phyloP scores from a whole-genome alignment of 2,888 invertebrate species.

The Priocnemis perturbator region DNA sequence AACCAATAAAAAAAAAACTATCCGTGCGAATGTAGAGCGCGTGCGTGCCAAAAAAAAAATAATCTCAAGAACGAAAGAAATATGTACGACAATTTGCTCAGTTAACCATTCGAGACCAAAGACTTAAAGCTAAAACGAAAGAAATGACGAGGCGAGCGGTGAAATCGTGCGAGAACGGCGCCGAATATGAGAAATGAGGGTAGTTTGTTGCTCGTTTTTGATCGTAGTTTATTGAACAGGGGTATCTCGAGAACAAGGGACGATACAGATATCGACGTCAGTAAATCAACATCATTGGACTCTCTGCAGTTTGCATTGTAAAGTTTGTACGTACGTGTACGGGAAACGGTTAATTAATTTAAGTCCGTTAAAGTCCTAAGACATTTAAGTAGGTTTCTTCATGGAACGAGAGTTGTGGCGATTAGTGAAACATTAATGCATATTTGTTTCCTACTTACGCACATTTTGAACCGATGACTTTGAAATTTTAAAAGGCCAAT shows the following conservation, averaged over 20 bases:
- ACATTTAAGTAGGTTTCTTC: slow-evolving; percentile 46
- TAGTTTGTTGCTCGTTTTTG: neutral
- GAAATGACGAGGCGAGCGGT: too few species aligned
- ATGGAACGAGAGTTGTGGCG: neutral
- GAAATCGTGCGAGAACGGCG: too few species aligned
- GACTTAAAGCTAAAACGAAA: slow-evolving; percentile 67
- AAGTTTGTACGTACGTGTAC: slow-evolving; percentile 67
- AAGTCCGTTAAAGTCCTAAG: slow-evolving; percentile 64
- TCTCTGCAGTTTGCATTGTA: slow-evolving; percentile 66
- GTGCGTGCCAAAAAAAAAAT: slow-evolving; percentile 63
- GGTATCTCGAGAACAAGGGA: neutral
- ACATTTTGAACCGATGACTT: too few species aligned
- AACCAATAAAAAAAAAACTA: slow-evolving; percentile 51
- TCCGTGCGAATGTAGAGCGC: slow-evolving; percentile 50
- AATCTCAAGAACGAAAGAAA: slow-evolving; percentile 11
- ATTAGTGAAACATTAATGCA: too few species aligned
- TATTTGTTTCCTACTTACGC: too few species aligned
- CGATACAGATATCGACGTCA: slow-evolving; percentile 23
- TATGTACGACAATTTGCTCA: slow-evolving; percentile 68
- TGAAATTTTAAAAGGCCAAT: too few species aligned
- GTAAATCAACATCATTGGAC: slow-evolving; percentile 53
- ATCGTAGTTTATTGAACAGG: slow-evolving; percentile 9
- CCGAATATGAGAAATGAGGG: neutral
- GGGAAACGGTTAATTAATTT: slow-evolving; percentile 66
- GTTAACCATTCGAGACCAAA: slow-evolving; percentile 71